Base-by-base conservation (phyloP, 2,888 invertebrate species). In the Syritta pipiens region DNA sequence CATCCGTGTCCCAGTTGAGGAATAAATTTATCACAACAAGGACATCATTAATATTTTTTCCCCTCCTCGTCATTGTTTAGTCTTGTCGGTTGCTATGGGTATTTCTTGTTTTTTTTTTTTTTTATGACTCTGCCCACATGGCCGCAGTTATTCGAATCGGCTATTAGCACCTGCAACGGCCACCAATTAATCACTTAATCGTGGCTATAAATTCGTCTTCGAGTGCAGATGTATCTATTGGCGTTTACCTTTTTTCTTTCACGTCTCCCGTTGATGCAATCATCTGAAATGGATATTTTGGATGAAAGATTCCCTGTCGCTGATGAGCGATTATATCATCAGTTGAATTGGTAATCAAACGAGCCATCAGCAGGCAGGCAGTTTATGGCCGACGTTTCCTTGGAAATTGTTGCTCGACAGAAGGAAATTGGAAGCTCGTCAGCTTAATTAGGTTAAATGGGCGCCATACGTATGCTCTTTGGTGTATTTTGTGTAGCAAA, bases 371-470 rank as follows among this genome's bases (percentile, higher is more conserved):
- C 55, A 48, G 20, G 14, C 37, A 24, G 40, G 19, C 40, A 9
- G 59, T 60, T 68, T 60, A 51, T 42, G 24, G 42, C 1, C 17
- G 37, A 37, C 17, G 35, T 20, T 51, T 69, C 35, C 26, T n/a
- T 28, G 14, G 57, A 55, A 69, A 37, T 57, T 22, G 22, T 30
- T 62, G 49, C 28, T 59, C 51, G 49, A n/a, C 14, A 44, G 22
- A 26, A 9, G 30, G 44, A 35, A 63, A 59, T 51, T 46, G 37
- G 22, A 60, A 30, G 28, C 20, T 51, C 44, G 37, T 37, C 46
- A 53, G 67, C 65, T 77, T 77, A 77, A 77, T 77, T 77, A 65
- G 71, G 71, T 77, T 77, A 77, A 65, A 77, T 77, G 57, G 76
- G 76, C 76, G 71, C 76, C 76, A 53, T 71, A 65, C 24, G 51